Conservation (phyloP, 2,888 invertebrate genomes). For the Folsomia manolachei region DNA sequence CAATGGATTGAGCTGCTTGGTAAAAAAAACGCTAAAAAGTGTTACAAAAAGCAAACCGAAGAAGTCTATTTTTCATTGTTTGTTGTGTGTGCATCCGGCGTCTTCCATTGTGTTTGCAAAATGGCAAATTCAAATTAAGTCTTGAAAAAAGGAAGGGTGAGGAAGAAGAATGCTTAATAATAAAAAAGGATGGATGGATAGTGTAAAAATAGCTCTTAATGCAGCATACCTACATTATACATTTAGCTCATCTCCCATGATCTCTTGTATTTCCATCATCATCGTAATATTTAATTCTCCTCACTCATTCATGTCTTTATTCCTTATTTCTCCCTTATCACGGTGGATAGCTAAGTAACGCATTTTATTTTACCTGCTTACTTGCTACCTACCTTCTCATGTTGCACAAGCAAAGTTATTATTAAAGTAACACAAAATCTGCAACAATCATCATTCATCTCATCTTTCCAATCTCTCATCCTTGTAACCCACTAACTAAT, state of each 20-base stretch:
- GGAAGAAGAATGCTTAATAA: not conserved
- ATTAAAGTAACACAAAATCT: not conserved
- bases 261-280: not conserved
- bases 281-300: not conserved
- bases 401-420: not conserved
- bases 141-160: not conserved
- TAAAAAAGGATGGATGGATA: not conserved
- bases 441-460: not conserved
- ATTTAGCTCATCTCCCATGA: no score
- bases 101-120: not conserved
- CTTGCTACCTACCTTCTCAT: no score
- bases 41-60: not conserved
- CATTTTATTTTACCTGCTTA: no score
- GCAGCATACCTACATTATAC: not conserved
- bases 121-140: not conserved
- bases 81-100: not conserved
- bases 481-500: slow-evolving; percentile 14
- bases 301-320: not conserved
- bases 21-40: not conserved
- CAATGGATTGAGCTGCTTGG: not conserved
- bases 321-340: not conserved
- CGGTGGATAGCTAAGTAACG: no score
- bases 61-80: not conserved
- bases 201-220: not conserved
- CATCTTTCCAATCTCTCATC: slow-evolving; percentile 16